Evolutionary conservation across 2,888 invertebrate genomes (phyloP).

Genomic region (Chesias legatella): DNA sequence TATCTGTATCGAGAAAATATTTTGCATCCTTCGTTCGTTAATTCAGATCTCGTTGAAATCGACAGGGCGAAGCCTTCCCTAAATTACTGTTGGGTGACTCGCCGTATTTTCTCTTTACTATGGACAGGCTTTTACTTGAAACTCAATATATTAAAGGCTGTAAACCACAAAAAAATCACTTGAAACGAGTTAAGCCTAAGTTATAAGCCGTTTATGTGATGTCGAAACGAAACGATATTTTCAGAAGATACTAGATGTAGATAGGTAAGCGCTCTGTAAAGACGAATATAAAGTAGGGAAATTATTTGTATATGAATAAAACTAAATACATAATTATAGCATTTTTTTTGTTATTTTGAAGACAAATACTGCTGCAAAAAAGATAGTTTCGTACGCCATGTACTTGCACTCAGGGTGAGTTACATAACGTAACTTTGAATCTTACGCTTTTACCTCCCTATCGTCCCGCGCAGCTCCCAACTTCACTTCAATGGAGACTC

Average conservation of each 20-base stretch:
- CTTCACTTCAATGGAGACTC: no score
- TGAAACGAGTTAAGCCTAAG: conserved; percentile 15
- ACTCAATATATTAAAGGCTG: conserved; percentile 29
- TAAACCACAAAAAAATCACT: conserved; percentile 25
- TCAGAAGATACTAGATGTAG: conserved; percentile 4
- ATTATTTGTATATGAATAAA: no score
- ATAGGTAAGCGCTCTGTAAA: no score
- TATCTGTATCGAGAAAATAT: conserved; percentile 17
- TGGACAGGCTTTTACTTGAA: conserved; percentile 30
- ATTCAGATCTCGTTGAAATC: conserved; percentile 56
- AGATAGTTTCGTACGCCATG: no score
- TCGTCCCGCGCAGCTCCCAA: no score
- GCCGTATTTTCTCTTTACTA: conserved; percentile 40
- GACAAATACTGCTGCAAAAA: no score
- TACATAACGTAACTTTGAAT: no score
- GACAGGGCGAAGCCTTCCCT: conserved; percentile 54
- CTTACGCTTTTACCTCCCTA: no score
- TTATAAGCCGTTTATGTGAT: conserved; percentile 13
- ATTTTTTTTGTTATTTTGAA: no score
- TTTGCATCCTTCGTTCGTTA: conserved; percentile 40
- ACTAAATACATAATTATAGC: no score
- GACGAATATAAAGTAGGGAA: no score
- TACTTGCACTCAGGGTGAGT: no score
- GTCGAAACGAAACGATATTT: conserved; percentile 3
- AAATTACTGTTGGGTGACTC: conserved; percentile 59